phyloP scores from a whole-genome alignment of 1,140 invertebrate genomes.

The Cotesia vestalis region DNA sequence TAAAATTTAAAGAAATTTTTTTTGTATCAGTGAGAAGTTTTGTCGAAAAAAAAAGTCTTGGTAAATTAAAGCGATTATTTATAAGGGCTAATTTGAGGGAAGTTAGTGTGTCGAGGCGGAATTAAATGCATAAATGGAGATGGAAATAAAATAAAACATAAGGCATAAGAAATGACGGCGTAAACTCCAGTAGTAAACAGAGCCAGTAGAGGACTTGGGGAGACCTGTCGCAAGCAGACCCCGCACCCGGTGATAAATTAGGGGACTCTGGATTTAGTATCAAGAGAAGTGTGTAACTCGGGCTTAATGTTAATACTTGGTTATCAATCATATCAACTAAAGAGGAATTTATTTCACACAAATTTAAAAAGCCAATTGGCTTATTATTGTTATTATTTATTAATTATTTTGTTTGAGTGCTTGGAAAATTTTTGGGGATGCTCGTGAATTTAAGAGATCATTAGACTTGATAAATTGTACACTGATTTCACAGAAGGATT shows the following conservation, averaged over 20 bases:
- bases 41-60: background rate
- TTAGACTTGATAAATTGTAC: too few relatives aligned
- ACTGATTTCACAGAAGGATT: too few relatives aligned
- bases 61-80: background rate
- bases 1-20: too few relatives aligned
- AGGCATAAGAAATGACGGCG: constrained; percentile 10
- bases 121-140: constrained; percentile 2
- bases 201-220: constrained; percentile 22
- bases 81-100: constrained; percentile 24
- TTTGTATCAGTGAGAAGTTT: too few relatives aligned
- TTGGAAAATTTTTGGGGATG: background rate
- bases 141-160: constrained; percentile 36
- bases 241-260: constrained; percentile 59
- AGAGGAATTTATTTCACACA: constrained; percentile 23
- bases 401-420: background rate
- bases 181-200: constrained; percentile 14
- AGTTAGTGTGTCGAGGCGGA: background rate
- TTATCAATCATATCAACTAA: constrained; percentile 57
- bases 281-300: constrained; percentile 64
- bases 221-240: constrained; percentile 58
- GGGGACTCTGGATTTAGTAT: constrained; percentile 61
- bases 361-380: constrained; percentile 18
- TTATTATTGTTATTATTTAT: background rate
- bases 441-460: too few relatives aligned
- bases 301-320: constrained; percentile 59